A percentile compares a stretch with the other conserved stretches of the same genome.
phyloP scores from a whole-genome alignment of 1,140 invertebrate genomes.

The Lordiphosa stackelbergi region DNA sequence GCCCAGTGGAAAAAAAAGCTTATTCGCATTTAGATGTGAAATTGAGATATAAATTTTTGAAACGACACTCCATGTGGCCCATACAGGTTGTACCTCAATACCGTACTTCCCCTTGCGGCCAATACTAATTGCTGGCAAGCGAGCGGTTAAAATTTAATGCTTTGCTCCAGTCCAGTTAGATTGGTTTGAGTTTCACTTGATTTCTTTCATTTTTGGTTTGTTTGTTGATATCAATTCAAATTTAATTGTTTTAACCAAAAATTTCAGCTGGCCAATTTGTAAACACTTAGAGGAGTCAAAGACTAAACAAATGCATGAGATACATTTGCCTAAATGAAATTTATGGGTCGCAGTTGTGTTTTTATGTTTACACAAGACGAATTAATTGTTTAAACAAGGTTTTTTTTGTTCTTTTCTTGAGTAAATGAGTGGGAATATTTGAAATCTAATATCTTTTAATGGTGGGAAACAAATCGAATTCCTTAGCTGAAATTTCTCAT shows the following conservation, averaged over 20 bases:
- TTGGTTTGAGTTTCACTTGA: constrained; percentile 29
- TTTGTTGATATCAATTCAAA: constrained; percentile 19
- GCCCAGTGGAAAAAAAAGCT: constrained; percentile 47
- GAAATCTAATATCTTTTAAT: too few species aligned
- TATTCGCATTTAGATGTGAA: constrained; percentile 76
- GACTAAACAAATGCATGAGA: constrained; percentile 62
- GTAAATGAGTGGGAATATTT: too few species aligned
- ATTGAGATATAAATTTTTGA: constrained; percentile 75
- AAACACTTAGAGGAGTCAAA: constrained; percentile 51
- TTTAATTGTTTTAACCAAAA: constrained; percentile 53
- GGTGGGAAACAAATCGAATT: too few species aligned
- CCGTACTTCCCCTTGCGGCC: background rate
- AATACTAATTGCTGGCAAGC: constrained; percentile 43
- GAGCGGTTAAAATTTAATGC: constrained; percentile 40
- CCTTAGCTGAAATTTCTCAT: too few species aligned
- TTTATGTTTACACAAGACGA: constrained; percentile 62
- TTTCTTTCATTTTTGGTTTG: too few species aligned
- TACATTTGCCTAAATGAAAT: constrained; percentile 23
- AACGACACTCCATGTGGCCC: constrained; percentile 49
- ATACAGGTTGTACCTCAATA: constrained; percentile 12
- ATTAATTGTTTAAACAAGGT: constrained; percentile 69
- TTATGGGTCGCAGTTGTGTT: constrained; percentile 26
- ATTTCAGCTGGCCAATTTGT: constrained; percentile 50
- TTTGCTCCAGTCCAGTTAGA: constrained; percentile 19
- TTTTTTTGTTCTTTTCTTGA: constrained; percentile 4